Evolutionary conservation across 2,888 invertebrate genomes (phyloP).

Genomic region (Cryptus armator): DNA sequence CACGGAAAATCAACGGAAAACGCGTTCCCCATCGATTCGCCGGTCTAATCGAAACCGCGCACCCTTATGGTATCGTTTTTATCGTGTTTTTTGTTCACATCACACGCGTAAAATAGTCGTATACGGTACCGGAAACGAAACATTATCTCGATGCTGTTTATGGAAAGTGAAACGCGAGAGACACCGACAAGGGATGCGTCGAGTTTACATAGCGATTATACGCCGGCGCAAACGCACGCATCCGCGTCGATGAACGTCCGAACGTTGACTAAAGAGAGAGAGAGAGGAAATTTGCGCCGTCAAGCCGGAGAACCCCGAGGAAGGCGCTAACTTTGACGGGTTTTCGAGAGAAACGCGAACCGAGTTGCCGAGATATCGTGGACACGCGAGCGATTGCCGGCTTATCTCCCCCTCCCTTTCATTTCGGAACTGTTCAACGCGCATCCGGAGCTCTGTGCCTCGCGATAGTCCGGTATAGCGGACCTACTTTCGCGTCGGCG

Average conservation of each 20-base stretch:
- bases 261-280: constrained; percentile 62
- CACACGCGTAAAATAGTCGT: no score
- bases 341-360: neutral
- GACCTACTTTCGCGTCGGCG: constrained; percentile 5
- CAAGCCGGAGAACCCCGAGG: neutral
- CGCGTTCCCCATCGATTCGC: neutral
- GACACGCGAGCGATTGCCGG: constrained; percentile 57
- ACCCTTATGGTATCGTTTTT: neutral
- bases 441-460: neutral
- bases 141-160: no score
- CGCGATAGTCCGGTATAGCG: no score
- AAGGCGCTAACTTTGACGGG: neutral
- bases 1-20: neutral
- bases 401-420: neutral
- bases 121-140: no score
- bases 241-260: constrained; percentile 68
- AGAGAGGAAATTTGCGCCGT: no score
- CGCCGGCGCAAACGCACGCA: constrained; percentile 62
- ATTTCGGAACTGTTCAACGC: neutral
- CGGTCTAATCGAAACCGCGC: neutral
- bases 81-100: no score
- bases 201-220: constrained; percentile 17
- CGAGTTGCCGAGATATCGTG: neutral
- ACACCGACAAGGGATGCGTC: neutral
- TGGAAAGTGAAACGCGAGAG: no score